Evolutionary conservation across 2,888 invertebrate genomes (phyloP), one percentile per base, ranked within the genome.

Genomic region (Tenthredo scrophulariae): DNA sequence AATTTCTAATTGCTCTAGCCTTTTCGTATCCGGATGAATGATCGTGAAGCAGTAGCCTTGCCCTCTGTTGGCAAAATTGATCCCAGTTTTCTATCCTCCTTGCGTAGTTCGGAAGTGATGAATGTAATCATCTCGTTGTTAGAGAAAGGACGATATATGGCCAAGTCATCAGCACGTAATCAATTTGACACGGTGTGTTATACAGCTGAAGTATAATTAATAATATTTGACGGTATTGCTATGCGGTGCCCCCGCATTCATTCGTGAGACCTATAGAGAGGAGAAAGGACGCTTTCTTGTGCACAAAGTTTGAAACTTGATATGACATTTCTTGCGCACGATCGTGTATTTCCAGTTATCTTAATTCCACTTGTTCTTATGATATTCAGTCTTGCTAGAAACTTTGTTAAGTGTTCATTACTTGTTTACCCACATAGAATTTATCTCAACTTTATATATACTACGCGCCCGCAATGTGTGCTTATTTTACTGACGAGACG

Each of bases 111-210:
- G n/a, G 40, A 26, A 26, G 40, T 46, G 37, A 40, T 75, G 46
- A 46, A 75, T 46, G 40, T 43, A 46, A 75, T 75, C 46, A 75
- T 75, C 75, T 40, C 75, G 75, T 75, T 75, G 26, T 46, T 40
- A 13, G 22, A 26, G 46, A 46, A 75, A 75, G 15, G 18, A 46
- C 26, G 75, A n/a, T 46, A 2, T 13, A 75, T n/a, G 75, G 46
- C 46, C 26, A 2, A 50, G 54, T 77, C 77, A 77, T 77, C 54
- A 77, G 18, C 50, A 7, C 6, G 77, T 77, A 77, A 77, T 77
- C 77, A 77, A 77, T 77, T 77, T 77, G 33, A 77, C 77, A 22
- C n/a, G 77, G 54, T 77, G 50, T 77, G 13, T 26, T 75, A 75
- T 46, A 75, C 22, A 40, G 26, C 46, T 46, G 22, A 26, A 75